These are phyloP conservation scores for Cylloceria caligata DNA, from an alignment of 2,888 invertebrate species.

Conservation along the genomic window DNA sequence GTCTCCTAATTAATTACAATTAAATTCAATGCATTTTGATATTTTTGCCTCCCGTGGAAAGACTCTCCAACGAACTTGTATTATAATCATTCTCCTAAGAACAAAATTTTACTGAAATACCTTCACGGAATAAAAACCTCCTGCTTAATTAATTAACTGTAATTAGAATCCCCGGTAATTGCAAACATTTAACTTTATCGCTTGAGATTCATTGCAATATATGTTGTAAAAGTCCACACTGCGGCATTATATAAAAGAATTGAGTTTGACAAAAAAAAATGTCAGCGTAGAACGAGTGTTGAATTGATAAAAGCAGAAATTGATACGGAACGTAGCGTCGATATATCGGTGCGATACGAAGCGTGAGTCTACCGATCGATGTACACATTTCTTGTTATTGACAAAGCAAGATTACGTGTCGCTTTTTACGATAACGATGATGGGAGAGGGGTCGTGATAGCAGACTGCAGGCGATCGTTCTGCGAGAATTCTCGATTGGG, in stretches of 20 bases:
- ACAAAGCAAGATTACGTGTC: slow-evolving; percentile 56
- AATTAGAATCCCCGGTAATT: background rate
- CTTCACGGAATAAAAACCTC: background rate
- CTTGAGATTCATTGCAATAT: background rate
- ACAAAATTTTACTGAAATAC: background rate
- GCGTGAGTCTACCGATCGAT: slow-evolving; percentile 32
- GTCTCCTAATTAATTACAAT: too few relatives aligned
- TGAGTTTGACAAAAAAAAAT: slow-evolving; percentile 10
- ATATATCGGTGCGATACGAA: slow-evolving; percentile 14
- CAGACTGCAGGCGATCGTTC: slow-evolving; percentile 10
- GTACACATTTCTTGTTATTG: slow-evolving; percentile 33
- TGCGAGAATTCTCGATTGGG: background rate
- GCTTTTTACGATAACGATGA: slow-evolving; percentile 48
- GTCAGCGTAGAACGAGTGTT: background rate
- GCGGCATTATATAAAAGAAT: background rate
- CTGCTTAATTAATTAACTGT: background rate
- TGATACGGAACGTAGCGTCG: background rate
- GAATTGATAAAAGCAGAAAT: slow-evolving; percentile 15
- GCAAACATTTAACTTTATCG: slow-evolving; percentile 20
- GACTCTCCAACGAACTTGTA: background rate
- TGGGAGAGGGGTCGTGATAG: slow-evolving; percentile 9
- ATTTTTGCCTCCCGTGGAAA: background rate
- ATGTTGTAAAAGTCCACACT: background rate
- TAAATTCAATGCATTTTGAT: too few relatives aligned
- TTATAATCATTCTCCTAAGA: background rate